A percentile compares a stretch with the other conserved stretches of the same genome.
Evolutionary conservation across 2,888 invertebrate species (phyloP).

Genomic region (Iphiclides podalirius): DNA sequence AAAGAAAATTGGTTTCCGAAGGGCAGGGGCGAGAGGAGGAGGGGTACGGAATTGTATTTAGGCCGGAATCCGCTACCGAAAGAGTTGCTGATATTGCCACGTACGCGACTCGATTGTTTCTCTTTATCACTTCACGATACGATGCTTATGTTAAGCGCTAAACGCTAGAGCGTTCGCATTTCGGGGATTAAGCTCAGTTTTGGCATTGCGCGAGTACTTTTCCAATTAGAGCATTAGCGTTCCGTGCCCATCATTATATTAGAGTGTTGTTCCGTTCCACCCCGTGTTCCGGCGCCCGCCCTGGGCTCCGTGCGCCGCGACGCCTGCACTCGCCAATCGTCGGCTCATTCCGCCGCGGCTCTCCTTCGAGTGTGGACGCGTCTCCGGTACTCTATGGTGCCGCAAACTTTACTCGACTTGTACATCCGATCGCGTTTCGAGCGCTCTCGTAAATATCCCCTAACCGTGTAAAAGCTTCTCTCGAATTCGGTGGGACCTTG

Average conservation of each 20-base stretch:
- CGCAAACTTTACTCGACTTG: slow-evolving; percentile 71
- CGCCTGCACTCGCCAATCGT: slow-evolving; percentile 32
- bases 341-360: slow-evolving; percentile 64
- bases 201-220: slow-evolving; percentile 64
- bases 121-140: slow-evolving; percentile 44
- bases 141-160: slow-evolving; percentile 11
- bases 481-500: too few relatives aligned
- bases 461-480: background rate
- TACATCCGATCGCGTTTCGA: slow-evolving; percentile 37
- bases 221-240: slow-evolving; percentile 79
- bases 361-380: slow-evolving; percentile 45
- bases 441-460: slow-evolving; percentile 25
- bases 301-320: slow-evolving; percentile 38
- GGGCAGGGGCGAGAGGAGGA: slow-evolving; percentile 63
- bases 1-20: slow-evolving; percentile 76
- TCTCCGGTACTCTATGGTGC: slow-evolving; percentile 24
- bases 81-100: slow-evolving; percentile 68
- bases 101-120: slow-evolving; percentile 57
- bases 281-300: slow-evolving; percentile 58
- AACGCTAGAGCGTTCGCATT: slow-evolving; percentile 1
- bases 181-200: slow-evolving; percentile 15
- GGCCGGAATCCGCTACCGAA: slow-evolving; percentile 66
- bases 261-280: slow-evolving; percentile 77
- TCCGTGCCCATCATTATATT: slow-evolving; percentile 79
- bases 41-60: slow-evolving; percentile 76